A percentile compares a stretch with the other conserved stretches of the same genome.
Evolutionary conservation across 2,113 vertebrate species (phyloP).

Genomic region (Nematolebias whitei): DNA sequence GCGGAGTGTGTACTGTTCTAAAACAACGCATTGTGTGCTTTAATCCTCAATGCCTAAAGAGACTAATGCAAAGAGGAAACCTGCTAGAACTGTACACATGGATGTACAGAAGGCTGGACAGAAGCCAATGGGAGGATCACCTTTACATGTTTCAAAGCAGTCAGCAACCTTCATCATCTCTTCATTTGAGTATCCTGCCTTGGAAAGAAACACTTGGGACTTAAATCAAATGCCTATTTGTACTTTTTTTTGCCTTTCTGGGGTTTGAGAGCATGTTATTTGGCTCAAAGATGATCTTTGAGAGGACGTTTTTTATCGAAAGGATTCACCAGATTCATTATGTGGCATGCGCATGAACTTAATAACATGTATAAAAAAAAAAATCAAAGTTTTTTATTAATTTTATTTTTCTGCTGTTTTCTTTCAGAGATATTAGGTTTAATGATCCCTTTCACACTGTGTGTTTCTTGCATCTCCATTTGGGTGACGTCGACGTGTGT

Average conservation of each 20-base stretch:
- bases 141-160: conserved; percentile 75
- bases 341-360: conserved; percentile 82
- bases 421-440: conserved; percentile 61
- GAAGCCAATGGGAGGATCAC: conserved; percentile 76
- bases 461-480: conserved; percentile 77
- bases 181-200: conserved; percentile 64
- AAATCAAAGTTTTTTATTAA: conserved; percentile 64
- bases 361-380: conserved; percentile 71
- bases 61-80: conserved; percentile 76
- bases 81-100: conserved; percentile 51
- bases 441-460: conserved; percentile 66
- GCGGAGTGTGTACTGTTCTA: conserved; percentile 80
- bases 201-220: conserved; percentile 61
- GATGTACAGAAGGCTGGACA: conserved; percentile 79
- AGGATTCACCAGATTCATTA: conserved; percentile 81
- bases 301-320: conserved; percentile 65
- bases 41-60: conserved; percentile 74
- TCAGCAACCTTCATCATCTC: conserved; percentile 63
- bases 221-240: conserved; percentile 72
- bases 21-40: conserved; percentile 74
- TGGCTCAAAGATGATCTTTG: conserved; percentile 69
- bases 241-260: conserved; percentile 76
- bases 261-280: conserved; percentile 79
- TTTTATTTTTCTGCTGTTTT: conserved; percentile 69
- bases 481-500: conserved; percentile 72